These are phyloP conservation scores for Dyspetes luteomarginatus DNA, from an alignment of 2,888 invertebrate genomes.

Conservation along the genomic window DNA sequence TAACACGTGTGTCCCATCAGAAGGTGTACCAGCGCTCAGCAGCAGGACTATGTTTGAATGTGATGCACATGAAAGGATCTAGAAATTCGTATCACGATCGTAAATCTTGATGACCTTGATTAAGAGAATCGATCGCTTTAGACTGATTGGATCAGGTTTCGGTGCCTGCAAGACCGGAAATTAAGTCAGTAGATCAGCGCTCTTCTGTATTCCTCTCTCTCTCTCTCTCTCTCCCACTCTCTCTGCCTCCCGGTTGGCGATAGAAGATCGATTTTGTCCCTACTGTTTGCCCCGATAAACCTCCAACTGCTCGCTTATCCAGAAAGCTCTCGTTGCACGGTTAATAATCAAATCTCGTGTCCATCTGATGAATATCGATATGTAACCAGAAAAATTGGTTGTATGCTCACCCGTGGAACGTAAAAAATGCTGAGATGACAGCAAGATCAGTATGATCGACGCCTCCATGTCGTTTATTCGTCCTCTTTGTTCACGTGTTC, in stretches of 20 bases:
- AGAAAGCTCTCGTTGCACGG: background rate
- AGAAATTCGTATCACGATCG: slow-evolving; percentile 59
- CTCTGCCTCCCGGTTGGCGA: slow-evolving; percentile 13
- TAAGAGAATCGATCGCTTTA: slow-evolving; percentile 62
- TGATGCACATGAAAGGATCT: slow-evolving; percentile 37
- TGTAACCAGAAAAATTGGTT: background rate
- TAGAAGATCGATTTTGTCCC: slow-evolving; percentile 36
- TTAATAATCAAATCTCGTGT: background rate
- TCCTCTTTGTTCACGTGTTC: slow-evolving; percentile 43
- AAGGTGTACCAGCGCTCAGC: background rate
- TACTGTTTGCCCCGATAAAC: slow-evolving; percentile 19
- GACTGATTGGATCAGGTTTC: slow-evolving; percentile 61
- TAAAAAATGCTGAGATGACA: slow-evolving; percentile 69
- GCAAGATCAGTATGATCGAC: slow-evolving; percentile 69
- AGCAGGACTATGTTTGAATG: slow-evolving; percentile 22
- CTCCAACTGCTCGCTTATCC: background rate
- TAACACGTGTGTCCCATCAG: slow-evolving; percentile 13
- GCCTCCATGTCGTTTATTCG: slow-evolving; percentile 68
- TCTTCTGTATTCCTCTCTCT: slow-evolving; percentile 3
- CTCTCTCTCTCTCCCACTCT: background rate
- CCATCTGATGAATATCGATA: background rate
- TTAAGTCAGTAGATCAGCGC: slow-evolving; percentile 62
- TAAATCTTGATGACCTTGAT: slow-evolving; percentile 66
- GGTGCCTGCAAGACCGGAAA: slow-evolving; percentile 55
- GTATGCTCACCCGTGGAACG: slow-evolving; percentile 68